Evolutionary conservation across 2,888 invertebrate genomes (phyloP).

Genomic region (Cabera pusaria): DNA sequence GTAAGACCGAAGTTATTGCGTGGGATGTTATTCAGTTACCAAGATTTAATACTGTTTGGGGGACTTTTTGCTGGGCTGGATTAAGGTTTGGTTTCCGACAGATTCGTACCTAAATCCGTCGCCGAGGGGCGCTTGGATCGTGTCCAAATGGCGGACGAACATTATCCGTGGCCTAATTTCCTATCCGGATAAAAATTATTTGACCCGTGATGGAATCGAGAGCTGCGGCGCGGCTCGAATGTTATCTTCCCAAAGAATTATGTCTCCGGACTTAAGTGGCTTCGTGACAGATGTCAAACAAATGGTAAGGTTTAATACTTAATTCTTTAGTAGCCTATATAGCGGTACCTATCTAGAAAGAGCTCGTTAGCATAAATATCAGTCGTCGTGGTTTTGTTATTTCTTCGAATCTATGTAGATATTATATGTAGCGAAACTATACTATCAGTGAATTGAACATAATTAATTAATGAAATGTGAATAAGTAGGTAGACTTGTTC

Average conservation of each 20-base stretch:
- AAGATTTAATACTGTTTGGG: constrained; percentile 34
- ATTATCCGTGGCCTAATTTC: constrained; percentile 67
- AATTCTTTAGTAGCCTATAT: no score
- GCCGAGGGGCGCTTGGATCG: constrained; percentile 56
- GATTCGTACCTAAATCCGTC: constrained; percentile 58
- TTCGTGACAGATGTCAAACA: constrained; percentile 23
- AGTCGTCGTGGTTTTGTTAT: no score
- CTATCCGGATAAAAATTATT: constrained; percentile 57
- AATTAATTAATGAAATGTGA: no score
- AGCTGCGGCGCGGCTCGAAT: constrained; percentile 34
- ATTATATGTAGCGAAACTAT: no score
- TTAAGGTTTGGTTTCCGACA: constrained; percentile 55
- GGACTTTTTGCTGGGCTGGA: constrained; percentile 39
- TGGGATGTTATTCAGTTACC: constrained; percentile 3
- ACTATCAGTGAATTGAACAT: no score
- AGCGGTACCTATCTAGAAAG: no score
- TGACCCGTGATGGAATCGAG: constrained; percentile 46
- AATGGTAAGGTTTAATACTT: no score
- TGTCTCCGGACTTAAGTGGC: constrained; percentile 20
- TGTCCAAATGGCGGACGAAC: constrained; percentile 63
- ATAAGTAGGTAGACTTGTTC: no score
- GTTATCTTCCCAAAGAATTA: constrained; percentile 30
- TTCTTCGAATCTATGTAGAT: no score
- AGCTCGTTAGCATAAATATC: no score
- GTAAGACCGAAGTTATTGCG: constrained; percentile 1